Percentiles rank a stretch among this genome's conserved stretches.
Evolutionary conservation across 2,797 vertebrate species (phyloP).

Genomic region (Xenopus petersii): DNA sequence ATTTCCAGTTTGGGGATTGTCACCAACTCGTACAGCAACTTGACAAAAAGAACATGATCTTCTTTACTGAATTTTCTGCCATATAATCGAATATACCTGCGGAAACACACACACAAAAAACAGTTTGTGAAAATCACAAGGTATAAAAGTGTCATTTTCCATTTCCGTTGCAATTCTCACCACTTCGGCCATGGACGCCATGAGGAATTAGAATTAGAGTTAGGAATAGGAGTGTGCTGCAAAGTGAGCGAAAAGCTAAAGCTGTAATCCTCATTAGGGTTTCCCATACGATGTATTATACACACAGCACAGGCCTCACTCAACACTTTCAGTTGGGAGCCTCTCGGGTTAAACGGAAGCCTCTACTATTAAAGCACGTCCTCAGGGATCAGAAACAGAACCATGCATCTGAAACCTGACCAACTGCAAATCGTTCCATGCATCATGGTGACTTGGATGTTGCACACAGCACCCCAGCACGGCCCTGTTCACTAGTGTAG

Average conservation of each 20-base stretch:
- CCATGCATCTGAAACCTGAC: too few species aligned
- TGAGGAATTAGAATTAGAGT: conserved; percentile 20
- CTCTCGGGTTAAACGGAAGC: too few species aligned
- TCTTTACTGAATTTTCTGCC: conserved; percentile 97
- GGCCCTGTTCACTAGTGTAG: too few species aligned
- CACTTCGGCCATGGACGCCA: neutral
- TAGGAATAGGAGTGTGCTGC: neutral
- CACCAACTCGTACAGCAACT: conserved; percentile 91
- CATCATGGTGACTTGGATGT: too few species aligned
- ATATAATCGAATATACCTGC: conserved; percentile 91
- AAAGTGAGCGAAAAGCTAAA: conserved; percentile 26
- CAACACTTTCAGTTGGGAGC: too few species aligned
- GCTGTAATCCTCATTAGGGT: conserved; percentile 30
- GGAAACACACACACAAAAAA: conserved; percentile 13
- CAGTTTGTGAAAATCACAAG: too few species aligned
- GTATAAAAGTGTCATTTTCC: too few species aligned
- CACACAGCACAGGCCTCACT: too few species aligned
- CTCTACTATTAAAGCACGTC: too few species aligned
- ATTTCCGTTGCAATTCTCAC: neutral
- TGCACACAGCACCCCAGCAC: too few species aligned
- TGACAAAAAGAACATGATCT: conserved; percentile 96
- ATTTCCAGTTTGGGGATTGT: conserved; percentile 92
- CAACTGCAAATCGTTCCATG: too few species aligned
- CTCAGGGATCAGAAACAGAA: too few species aligned
- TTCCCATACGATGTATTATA: conserved; percentile 2